phyloP scores from a whole-genome alignment of 2,797 vertebrate genomes.

The Acrossocheilus wenchowensis region DNA sequence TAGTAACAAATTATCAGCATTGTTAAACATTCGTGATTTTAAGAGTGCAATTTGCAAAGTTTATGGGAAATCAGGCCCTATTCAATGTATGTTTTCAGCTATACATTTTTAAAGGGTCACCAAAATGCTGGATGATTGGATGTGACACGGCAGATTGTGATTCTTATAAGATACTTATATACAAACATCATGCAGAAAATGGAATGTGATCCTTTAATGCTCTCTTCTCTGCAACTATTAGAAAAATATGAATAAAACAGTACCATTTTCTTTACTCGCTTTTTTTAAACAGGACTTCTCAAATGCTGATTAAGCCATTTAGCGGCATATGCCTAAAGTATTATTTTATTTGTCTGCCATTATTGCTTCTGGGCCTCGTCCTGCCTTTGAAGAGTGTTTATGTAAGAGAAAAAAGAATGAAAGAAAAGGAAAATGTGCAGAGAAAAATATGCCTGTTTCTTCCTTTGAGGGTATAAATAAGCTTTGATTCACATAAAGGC shows the following conservation, averaged over 20 bases:
- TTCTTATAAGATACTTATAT: not conserved
- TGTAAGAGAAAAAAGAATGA: conserved; percentile 36
- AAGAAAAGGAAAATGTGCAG: conserved; percentile 40
- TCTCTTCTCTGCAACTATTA: conserved; percentile 1
- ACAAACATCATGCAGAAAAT: not conserved
- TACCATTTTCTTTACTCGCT: not conserved
- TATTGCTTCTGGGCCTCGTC: conserved; percentile 43
- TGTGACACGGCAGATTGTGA: not conserved
- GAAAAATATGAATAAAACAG: conserved; percentile 17
- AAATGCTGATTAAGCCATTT: conserved; percentile 48
- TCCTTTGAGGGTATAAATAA: conserved; percentile 49
- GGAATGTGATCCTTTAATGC: not conserved
- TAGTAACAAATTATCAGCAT: not conserved
- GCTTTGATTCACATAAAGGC: conserved; percentile 54
- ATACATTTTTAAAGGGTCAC: not conserved
- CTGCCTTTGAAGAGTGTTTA: conserved; percentile 53
- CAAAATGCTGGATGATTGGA: not conserved
- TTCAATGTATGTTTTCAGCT: conserved; percentile 7
- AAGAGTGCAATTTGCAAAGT: not conserved
- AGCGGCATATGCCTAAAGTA: conserved; percentile 21
- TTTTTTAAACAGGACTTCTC: conserved; percentile 18
- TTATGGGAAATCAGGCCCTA: not conserved
- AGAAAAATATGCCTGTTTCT: conserved; percentile 39
- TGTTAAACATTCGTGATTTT: not conserved
- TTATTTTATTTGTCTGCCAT: conserved; percentile 47